A percentile compares a stretch with the other conserved stretches of the same genome.
Evolutionary conservation across 2,888 invertebrate species (phyloP).

Genomic region (Bhutanitis thaidina): DNA sequence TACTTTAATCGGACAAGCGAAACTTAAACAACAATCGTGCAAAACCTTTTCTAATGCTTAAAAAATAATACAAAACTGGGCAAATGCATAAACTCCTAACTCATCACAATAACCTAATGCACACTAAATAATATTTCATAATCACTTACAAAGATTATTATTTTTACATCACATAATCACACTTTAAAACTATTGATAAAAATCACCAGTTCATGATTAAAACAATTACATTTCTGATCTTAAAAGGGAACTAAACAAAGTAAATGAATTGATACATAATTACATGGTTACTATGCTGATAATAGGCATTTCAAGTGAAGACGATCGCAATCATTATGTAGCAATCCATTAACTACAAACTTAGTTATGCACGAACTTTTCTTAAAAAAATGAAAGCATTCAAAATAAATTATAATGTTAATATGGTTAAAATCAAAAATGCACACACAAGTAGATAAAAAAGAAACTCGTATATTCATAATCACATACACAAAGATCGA

Average conservation of each 20-base stretch:
- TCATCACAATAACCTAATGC: slow-evolving; percentile 28
- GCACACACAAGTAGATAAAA: slow-evolving; percentile 37
- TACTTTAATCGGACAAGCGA: slow-evolving; percentile 63
- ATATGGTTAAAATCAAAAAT: slow-evolving; percentile 76
- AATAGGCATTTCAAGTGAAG: slow-evolving; percentile 15
- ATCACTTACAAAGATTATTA: slow-evolving; percentile 44
- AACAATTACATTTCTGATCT: slow-evolving; percentile 43
- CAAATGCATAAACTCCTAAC: slow-evolving; percentile 37
- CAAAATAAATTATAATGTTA: slow-evolving; percentile 69
- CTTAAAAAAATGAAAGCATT: slow-evolving; percentile 51
- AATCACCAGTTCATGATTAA: slow-evolving; percentile 77
- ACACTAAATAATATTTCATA: slow-evolving; percentile 44
- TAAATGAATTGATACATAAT: slow-evolving; percentile 64
- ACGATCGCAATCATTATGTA: slow-evolving; percentile 54
- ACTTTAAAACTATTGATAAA: slow-evolving; percentile 57
- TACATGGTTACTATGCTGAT: slow-evolving; percentile 36
- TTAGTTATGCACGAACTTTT: slow-evolving; percentile 39
- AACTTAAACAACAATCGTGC: slow-evolving; percentile 61
- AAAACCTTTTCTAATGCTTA: slow-evolving; percentile 42
- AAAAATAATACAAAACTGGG: slow-evolving; percentile 40
- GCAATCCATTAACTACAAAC: slow-evolving; percentile 45
- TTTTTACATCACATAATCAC: slow-evolving; percentile 63
- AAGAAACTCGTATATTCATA: slow-evolving; percentile 52
- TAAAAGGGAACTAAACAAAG: slow-evolving; percentile 37
- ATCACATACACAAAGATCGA: slow-evolving; percentile 50